phyloP scores from a whole-genome alignment of 1,140 invertebrate species.

The Oscheius sp. region DNA sequence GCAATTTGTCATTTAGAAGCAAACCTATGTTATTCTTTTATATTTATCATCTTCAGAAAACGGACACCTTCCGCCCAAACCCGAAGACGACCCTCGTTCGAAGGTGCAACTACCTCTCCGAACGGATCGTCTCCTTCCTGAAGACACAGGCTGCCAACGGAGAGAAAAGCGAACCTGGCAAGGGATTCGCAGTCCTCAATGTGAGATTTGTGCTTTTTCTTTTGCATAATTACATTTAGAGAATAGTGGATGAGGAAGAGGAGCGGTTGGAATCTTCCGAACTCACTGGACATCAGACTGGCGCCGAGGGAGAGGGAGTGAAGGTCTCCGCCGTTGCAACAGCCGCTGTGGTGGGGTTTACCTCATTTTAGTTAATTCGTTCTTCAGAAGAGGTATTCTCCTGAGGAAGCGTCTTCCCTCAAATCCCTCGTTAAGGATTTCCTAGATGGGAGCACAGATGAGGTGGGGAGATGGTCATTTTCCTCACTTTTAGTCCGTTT shows the following conservation, averaged over 20 bases:
- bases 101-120: conserved; percentile 59
- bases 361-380: background rate
- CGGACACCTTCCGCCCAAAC: conserved; percentile 4
- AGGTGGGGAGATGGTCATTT: too few species aligned
- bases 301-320: conserved; percentile 10
- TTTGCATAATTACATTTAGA: background rate
- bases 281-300: background rate
- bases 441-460: background rate
- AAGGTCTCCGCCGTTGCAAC: background rate
- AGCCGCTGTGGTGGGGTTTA: background rate
- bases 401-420: background rate
- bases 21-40: background rate
- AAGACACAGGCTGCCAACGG: background rate
- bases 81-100: conserved; percentile 43
- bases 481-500: too few species aligned
- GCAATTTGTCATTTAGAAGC: too few species aligned
- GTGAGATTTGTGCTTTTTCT: background rate
- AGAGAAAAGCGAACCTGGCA: background rate
- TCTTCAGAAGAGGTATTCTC: conserved; percentile 2
- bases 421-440: background rate
- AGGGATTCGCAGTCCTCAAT: conserved; percentile 19
- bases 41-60: conserved; percentile 2
- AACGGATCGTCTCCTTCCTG: conserved; percentile 45
- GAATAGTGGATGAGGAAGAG: conserved; percentile 22
- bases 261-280: conserved; percentile 18